These are phyloP conservation scores for Taenaris catops DNA, from an alignment of 2,888 invertebrate genomes.

Conservation along the genomic window DNA sequence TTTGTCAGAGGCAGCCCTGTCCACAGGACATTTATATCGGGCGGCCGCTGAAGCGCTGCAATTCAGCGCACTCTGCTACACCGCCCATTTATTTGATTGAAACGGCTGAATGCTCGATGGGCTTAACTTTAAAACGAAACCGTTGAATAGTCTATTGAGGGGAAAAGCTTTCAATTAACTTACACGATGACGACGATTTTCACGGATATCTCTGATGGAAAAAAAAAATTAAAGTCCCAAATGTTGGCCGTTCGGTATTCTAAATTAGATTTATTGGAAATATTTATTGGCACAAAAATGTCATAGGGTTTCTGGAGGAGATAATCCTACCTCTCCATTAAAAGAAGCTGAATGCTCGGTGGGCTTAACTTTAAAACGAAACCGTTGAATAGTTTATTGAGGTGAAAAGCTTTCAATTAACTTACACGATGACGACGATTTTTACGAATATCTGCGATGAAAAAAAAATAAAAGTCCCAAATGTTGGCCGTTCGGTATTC, in stretches of 20 bases:
- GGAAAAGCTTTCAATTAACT: slow-evolving; percentile 29
- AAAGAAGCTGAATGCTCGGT: slow-evolving; percentile 29
- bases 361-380: slow-evolving; percentile 27
- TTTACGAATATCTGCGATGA: slow-evolving; percentile 16
- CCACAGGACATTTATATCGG: slow-evolving; percentile 28
- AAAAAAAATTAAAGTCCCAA: too few relatives aligned
- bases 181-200: slow-evolving; percentile 23
- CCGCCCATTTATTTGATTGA: slow-evolving; percentile 40
- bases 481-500: too few relatives aligned
- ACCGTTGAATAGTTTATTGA: slow-evolving; percentile 34
- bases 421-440: slow-evolving; percentile 24
- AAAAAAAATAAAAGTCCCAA: too few relatives aligned
- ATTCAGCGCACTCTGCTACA: slow-evolving; percentile 30
- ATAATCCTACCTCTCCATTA: slow-evolving; percentile 41
- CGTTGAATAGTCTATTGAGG: slow-evolving; percentile 33
- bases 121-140: slow-evolving; percentile 28
- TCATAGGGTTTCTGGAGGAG: too few relatives aligned
- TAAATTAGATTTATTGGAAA: too few relatives aligned
- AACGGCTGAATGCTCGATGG: slow-evolving; percentile 27
- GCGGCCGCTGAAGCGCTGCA: slow-evolving; percentile 32
- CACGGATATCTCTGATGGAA: slow-evolving; percentile 7
- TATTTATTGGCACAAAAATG: too few relatives aligned
- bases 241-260: too few relatives aligned
- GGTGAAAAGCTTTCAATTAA: slow-evolving; percentile 28
- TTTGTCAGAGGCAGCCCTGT: slow-evolving; percentile 31